phyloP scores from a whole-genome alignment of 2,113 vertebrate species.

The Nesogale talazaci region DNA sequence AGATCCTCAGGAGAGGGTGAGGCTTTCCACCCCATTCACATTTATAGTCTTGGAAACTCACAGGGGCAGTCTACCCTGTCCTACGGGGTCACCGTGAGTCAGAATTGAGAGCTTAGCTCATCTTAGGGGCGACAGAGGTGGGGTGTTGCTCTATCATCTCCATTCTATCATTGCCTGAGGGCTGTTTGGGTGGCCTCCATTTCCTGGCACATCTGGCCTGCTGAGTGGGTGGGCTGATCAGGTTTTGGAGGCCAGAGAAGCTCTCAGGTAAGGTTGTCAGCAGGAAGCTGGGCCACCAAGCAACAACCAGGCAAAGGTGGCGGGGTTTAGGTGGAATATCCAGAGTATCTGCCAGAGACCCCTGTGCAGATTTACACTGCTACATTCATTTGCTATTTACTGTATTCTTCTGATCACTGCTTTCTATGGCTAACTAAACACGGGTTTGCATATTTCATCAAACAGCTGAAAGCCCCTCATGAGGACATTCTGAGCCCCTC shows the following conservation, averaged over 20 bases:
- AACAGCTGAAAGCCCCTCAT: slow-evolving; percentile 35
- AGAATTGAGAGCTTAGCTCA: not conserved
- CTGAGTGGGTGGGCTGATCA: slow-evolving; percentile 1
- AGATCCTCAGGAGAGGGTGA: no score
- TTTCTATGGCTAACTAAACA: not conserved
- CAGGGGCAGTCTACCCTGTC: no score
- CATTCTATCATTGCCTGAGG: not conserved
- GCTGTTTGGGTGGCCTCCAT: not conserved
- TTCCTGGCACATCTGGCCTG: not conserved
- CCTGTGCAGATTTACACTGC: not conserved
- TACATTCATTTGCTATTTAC: slow-evolving; percentile 20
- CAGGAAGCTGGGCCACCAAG: not conserved
- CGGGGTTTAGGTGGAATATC: not conserved
- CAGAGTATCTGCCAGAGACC: not conserved
- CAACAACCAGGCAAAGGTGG: not conserved
- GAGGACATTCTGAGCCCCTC: not conserved
- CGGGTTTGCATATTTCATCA: not conserved
- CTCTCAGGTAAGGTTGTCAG: not conserved
- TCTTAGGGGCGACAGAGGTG: not conserved
- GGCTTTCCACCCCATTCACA: no score
- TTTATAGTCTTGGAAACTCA: no score
- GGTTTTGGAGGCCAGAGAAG: not conserved
- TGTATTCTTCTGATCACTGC: not conserved
- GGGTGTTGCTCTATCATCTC: not conserved
- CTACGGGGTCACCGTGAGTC: no score